These are phyloP conservation scores for Bothrops jararaca DNA, from an alignment of 2,113 vertebrate species.

Conservation along the genomic window DNA sequence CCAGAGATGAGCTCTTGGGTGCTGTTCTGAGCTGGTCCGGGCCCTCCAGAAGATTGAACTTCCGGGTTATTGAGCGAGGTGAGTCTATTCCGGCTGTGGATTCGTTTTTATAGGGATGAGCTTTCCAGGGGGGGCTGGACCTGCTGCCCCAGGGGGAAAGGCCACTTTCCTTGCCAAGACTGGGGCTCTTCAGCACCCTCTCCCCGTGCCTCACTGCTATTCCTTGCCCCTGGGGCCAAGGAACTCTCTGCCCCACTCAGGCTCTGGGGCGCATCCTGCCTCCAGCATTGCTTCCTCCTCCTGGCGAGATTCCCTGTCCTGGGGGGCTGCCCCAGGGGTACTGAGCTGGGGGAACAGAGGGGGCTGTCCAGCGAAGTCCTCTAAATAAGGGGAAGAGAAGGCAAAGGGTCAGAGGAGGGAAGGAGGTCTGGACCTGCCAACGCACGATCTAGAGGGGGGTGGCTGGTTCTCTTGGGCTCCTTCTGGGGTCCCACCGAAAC, in stretches of 20 bases:
- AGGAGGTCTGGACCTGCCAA: neutral
- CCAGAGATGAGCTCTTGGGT: neutral
- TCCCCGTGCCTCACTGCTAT: neutral
- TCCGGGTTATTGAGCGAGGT: neutral
- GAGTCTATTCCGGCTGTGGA: no score
- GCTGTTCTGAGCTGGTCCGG: no score
- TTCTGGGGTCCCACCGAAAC: neutral
- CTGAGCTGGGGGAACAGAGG: neutral
- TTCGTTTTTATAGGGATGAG: neutral
- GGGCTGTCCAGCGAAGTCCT: neutral
- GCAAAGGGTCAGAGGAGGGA: neutral
- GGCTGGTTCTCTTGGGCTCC: neutral
- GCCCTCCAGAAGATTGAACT: neutral
- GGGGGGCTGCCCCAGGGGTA: no score
- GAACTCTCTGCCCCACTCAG: neutral
- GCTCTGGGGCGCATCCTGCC: neutral
- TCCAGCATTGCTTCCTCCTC: no score
- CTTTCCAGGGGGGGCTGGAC: neutral
- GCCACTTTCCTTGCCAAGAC: neutral
- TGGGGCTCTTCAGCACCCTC: neutral
- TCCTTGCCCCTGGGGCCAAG: neutral
- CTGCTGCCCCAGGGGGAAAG: rapidly evolving
- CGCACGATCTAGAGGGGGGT: neutral
- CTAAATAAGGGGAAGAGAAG: neutral
- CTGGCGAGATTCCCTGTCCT: neutral